Conservation (phyloP, 2,797 vertebrate genomes). For the Sandelia bainsii region DNA sequence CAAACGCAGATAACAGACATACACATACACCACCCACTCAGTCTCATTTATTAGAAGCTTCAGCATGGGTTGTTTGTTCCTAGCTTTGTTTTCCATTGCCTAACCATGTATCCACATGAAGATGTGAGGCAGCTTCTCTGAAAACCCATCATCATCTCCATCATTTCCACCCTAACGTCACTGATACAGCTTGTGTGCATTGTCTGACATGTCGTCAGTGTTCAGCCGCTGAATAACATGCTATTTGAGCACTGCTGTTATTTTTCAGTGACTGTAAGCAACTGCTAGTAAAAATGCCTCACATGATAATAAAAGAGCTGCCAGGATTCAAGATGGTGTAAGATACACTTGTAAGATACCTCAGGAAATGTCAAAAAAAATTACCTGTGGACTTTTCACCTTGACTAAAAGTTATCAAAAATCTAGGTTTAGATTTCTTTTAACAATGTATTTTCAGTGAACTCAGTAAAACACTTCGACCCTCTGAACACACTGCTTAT, state of each 20-base stretch:
- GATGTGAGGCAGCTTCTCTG: background rate
- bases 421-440: background rate
- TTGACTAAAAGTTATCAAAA: background rate
- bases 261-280: background rate
- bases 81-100: conserved; percentile 49
- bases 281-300: background rate
- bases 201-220: background rate
- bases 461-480: background rate
- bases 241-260: background rate
- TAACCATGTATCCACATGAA: background rate
- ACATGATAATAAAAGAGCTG: background rate
- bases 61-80: conserved; percentile 24
- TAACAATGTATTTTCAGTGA: background rate
- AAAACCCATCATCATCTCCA: conserved; percentile 15
- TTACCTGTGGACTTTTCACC: background rate
- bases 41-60: conserved; percentile 38
- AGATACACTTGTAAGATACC: background rate
- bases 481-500: no score
- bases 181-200: background rate
- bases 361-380: background rate
- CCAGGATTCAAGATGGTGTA: background rate
- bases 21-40: conserved; percentile 46
- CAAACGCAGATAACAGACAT: conserved; percentile 18
- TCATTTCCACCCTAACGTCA: conserved; percentile 5
- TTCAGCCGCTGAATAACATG: background rate